phyloP scores from a whole-genome alignment of 92 coral and sea anemone genomes.

The Epizoanthus ramosus region DNA sequence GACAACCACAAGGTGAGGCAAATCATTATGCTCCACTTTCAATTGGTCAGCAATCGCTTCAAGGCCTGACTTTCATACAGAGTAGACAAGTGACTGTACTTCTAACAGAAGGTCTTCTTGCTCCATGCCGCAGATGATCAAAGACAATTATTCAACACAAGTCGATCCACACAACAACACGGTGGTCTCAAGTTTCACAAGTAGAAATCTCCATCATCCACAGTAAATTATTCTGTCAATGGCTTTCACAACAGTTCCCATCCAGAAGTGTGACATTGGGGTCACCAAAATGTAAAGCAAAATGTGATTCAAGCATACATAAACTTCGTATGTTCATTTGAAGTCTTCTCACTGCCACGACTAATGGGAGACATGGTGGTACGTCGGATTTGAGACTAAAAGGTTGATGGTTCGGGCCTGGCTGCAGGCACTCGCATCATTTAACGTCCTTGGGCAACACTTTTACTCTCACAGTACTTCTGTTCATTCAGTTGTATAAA shows the following conservation, averaged over 20 bases:
- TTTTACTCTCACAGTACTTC: no score
- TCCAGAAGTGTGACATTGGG: background rate
- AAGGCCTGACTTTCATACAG: background rate
- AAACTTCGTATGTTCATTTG: no score
- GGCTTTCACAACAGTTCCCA: background rate
- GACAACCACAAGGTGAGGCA: no score
- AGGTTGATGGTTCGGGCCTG: no score
- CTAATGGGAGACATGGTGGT: no score
- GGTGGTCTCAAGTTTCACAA: background rate
- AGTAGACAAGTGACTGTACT: background rate
- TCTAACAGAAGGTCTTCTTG: slow-evolving; percentile 16
- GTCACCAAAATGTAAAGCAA: slow-evolving; percentile 39
- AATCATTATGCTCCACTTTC: background rate
- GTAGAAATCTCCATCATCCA: slow-evolving; percentile 10
- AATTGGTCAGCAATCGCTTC: slow-evolving; percentile 1
- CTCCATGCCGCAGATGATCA: background rate
- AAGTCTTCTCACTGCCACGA: no score
- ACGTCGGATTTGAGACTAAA: no score
- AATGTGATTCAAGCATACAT: background rate
- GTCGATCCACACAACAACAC: background rate
- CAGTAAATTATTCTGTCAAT: background rate
- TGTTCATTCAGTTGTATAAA: no score
- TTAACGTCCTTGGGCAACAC: no score
- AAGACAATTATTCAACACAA: background rate
- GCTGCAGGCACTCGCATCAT: no score